Evolutionary conservation across 1,140 invertebrate species (phyloP).

Genomic region (Nasonia vitripennis): DNA sequence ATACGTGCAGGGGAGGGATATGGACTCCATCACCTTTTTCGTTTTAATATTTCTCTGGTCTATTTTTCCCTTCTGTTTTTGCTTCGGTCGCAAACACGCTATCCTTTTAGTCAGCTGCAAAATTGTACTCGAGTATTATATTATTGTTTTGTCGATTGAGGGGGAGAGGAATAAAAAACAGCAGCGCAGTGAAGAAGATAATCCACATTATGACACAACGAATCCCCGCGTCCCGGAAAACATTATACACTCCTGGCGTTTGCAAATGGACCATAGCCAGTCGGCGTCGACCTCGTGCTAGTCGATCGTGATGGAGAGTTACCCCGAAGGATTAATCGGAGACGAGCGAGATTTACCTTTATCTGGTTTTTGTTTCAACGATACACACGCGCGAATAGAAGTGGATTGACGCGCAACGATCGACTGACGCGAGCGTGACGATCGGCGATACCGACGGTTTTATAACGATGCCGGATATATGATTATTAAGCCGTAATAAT

Average conservation of each 20-base stretch:
- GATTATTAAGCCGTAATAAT: slow-evolving; percentile 27
- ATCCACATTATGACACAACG: slow-evolving; percentile 25
- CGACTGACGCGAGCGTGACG: not conserved
- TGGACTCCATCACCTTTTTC: not conserved
- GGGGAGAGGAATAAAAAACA: not conserved
- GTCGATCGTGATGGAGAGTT: not conserved
- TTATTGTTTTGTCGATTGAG: not conserved
- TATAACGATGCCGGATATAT: slow-evolving; percentile 30
- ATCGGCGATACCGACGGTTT: slow-evolving; percentile 33
- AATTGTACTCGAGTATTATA: not conserved
- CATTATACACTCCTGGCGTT: slow-evolving; percentile 23
- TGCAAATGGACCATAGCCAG: slow-evolving; percentile 42
- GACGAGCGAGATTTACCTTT: not conserved
- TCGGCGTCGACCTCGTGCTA: slow-evolving; percentile 9
- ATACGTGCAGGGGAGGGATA: not conserved
- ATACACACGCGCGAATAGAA: no score
- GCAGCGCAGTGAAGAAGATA: not conserved
- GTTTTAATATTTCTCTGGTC: not conserved
- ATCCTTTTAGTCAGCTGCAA: not conserved
- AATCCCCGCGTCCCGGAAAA: slow-evolving; percentile 31
- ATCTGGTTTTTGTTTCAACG: not conserved
- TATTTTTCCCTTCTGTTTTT: not conserved
- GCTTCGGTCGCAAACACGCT: not conserved
- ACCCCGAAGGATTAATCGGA: not conserved
- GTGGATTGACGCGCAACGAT: not conserved